Conservation (phyloP, 2,888 invertebrate species). For the Heliconius ismenius region DNA sequence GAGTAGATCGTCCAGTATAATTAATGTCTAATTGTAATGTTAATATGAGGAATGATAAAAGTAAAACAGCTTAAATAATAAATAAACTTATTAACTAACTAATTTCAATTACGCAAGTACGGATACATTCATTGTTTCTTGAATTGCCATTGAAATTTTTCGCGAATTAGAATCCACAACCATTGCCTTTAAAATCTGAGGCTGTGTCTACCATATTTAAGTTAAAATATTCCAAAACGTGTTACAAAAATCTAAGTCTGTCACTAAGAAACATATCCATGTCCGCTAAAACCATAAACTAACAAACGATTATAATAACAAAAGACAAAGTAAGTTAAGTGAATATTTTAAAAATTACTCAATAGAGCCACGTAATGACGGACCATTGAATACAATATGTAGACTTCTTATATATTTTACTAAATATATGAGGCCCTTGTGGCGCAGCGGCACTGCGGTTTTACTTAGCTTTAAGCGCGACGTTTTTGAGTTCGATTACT, state of each 20-base stretch:
- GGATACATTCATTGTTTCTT: too few relatives aligned
- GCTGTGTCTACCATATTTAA: not conserved
- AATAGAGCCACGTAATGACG: not conserved
- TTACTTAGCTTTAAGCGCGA: not conserved
- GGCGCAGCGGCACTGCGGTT: too few relatives aligned
- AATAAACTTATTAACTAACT: too few relatives aligned
- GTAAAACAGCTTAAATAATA: too few relatives aligned
- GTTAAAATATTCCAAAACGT: not conserved
- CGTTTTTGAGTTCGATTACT: not conserved
- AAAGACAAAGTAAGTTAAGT: slow-evolving; percentile 12
- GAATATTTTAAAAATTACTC: slow-evolving; percentile 25
- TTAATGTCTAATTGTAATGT: too few relatives aligned
- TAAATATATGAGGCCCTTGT: not conserved
- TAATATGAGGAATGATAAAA: too few relatives aligned
- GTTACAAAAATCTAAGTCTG: slow-evolving; percentile 2
- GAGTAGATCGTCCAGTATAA: too few relatives aligned
- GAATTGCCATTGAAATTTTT: too few relatives aligned
- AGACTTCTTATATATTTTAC: not conserved
- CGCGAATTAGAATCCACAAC: too few relatives aligned
- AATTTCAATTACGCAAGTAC: too few relatives aligned
- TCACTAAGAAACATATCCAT: not conserved
- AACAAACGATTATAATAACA: slow-evolving; percentile 25
- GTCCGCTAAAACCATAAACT: slow-evolving; percentile 20
- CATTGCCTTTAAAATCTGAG: too few relatives aligned
- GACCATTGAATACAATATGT: slow-evolving; percentile 1